These are phyloP conservation scores for Bedellia somnulentella DNA, from an alignment of 2,888 invertebrate genomes.

Conservation along the genomic window DNA sequence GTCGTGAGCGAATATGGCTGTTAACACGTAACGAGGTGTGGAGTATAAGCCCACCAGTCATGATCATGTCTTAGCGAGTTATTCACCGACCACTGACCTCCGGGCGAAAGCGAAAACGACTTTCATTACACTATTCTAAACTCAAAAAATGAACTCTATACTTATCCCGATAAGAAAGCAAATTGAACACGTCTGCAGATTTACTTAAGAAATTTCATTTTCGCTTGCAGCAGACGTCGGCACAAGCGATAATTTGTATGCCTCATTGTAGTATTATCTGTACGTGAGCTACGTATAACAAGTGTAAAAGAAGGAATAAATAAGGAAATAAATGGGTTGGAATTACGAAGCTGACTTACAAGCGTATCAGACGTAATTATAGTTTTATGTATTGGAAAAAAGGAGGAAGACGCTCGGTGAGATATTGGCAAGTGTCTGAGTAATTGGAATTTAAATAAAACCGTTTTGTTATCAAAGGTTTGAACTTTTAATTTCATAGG, in stretches of 20 bases:
- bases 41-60: conserved; percentile 56
- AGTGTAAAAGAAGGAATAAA: conserved; percentile 40
- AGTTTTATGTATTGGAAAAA: conserved; percentile 10
- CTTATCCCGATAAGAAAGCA: conserved; percentile 10
- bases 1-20: conserved; percentile 59
- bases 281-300: conserved; percentile 49
- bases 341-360: conserved; percentile 26
- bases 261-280: conserved; percentile 53
- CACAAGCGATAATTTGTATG: conserved; percentile 55
- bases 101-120: conserved; percentile 24
- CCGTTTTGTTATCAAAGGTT: too few relatives aligned
- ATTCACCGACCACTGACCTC: conserved; percentile 56
- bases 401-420: background rate
- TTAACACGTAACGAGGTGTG: conserved; percentile 61
- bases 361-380: conserved; percentile 28
- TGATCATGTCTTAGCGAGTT: conserved; percentile 58
- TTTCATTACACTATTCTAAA: conserved; percentile 11
- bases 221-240: conserved; percentile 32
- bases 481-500: too few relatives aligned
- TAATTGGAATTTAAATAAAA: conserved; percentile 3
- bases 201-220: conserved; percentile 25
- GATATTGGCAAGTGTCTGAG: conserved; percentile 2
- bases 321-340: conserved; percentile 40
- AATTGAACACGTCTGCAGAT: conserved; percentile 3
- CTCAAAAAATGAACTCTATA: conserved; percentile 16